Percentiles rank a stretch among this genome's conserved stretches.
These are phyloP conservation scores for Lepus timidus DNA, from an alignment of 2,113 vertebrate species.

Conservation along the genomic window DNA sequence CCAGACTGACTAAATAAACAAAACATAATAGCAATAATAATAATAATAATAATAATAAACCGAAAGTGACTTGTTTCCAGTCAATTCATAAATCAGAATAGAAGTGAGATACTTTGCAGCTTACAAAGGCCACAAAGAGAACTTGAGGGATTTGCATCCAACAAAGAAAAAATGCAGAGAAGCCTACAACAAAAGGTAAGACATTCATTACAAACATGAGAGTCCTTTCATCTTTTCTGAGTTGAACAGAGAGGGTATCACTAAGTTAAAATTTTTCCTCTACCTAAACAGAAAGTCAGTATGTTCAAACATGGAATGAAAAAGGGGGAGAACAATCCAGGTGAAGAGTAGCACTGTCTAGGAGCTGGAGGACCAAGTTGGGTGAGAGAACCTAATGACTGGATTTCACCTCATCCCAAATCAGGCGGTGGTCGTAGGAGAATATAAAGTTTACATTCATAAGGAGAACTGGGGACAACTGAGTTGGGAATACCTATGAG, in stretches of 20 bases:
- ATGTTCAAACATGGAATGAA: background rate
- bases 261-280: background rate
- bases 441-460: background rate
- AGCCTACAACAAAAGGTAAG: background rate
- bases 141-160: background rate
- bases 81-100: background rate
- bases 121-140: background rate
- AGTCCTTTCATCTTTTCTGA: background rate
- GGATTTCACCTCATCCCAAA: background rate
- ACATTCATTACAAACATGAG: background rate
- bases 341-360: background rate
- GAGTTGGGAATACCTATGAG: background rate
- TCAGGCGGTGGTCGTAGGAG: background rate
- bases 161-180: background rate
- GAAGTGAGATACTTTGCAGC: background rate
- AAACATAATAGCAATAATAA: background rate
- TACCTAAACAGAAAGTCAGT: background rate
- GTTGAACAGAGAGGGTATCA: background rate
- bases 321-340: background rate
- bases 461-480: background rate
- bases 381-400: background rate
- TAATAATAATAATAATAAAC: background rate
- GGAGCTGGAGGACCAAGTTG: background rate
- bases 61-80: background rate
- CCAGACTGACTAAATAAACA: background rate